Base-by-base conservation (phyloP, 2,113 vertebrate genomes). In the Epinephelus lanceolatus region DNA sequence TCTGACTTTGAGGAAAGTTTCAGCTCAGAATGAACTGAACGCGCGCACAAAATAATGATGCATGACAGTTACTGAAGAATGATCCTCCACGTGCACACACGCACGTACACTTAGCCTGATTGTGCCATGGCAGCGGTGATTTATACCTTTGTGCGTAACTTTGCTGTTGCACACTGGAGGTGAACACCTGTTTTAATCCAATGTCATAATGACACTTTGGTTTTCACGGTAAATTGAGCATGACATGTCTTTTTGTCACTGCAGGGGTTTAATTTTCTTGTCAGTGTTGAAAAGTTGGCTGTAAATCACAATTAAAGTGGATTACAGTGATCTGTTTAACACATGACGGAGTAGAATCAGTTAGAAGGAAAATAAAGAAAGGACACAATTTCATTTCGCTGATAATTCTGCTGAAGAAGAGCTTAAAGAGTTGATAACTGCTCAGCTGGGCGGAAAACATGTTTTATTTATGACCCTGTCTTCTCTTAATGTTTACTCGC, bases 101-200 rank as follows among this genome's bases (percentile, higher is more conserved):
- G 5, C 57, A 17, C 57, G 1, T 23, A 30, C 56, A 2, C 13
- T 30, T 11, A 53, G 78, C 6, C 30, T 42, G 80, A 45, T 45
- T 73, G 53, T 52, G n/a, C 59, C 60, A 47, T 19, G 40, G 51
- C 42, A 27, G 51, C 67, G 23, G 61, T 73, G 69, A 73, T 80
- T 80, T 66, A 65, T 3, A 30, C 17, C 18, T 59, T 59, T 27
- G 33, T 19, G 73, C n/a, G 42, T n/a, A 27, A 6, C 18, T 12
- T 45, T 3, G 25, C 15, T 42, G 40, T 25, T 37, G 3, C 40
- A 25, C 7, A 5, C 49, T 23, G 60, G 33, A 40, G 49, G 25
- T 53, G 47, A 71, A 45, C 33, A 65, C 69, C 52, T 56, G 40
- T 52, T 53, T 14, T 49, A 19, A 59, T 56, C 13, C 18, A 62